phyloP scores from a whole-genome alignment of 1,140 invertebrate species.

The Cyrtorhinus lividipennis region DNA sequence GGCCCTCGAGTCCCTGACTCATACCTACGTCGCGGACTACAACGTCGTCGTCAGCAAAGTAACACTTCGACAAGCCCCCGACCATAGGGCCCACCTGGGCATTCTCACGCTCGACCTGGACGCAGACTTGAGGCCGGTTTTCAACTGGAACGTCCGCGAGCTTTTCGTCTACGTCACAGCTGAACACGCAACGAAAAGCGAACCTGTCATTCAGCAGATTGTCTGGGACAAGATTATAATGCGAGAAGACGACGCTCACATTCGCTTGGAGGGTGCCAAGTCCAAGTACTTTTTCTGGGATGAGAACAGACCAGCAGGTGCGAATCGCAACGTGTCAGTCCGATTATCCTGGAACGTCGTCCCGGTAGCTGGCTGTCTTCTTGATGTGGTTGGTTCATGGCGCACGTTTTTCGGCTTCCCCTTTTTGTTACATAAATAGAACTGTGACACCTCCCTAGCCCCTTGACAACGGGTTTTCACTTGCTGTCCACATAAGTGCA shows the following conservation, averaged over 20 bases:
- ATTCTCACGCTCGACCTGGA: not conserved
- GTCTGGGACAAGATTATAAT: not conserved
- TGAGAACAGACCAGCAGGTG: not conserved
- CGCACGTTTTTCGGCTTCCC: no score
- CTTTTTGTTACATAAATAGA: no score
- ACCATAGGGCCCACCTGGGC: not conserved
- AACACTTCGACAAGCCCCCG: not conserved
- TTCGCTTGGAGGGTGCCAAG: not conserved
- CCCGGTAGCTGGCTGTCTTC: not conserved
- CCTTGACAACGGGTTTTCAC: no score
- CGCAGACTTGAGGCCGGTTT: not conserved
- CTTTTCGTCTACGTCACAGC: not conserved
- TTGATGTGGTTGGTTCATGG: no score
- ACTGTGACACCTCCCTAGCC: no score
- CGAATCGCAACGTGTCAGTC: not conserved
- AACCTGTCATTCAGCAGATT: not conserved
- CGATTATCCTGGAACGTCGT: not conserved
- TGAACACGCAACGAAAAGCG: not conserved
- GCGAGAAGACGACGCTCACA: not conserved
- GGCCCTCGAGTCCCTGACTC: not conserved
- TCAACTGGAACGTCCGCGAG: not conserved
- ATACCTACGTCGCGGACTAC: not conserved
- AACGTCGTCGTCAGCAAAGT: not conserved
- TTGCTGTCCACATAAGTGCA: no score
- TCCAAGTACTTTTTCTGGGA: not conserved